Evolutionary conservation across 2,888 invertebrate species (phyloP), one percentile per base, ranked within the genome.

Genomic region (Uloborus plumipes): DNA sequence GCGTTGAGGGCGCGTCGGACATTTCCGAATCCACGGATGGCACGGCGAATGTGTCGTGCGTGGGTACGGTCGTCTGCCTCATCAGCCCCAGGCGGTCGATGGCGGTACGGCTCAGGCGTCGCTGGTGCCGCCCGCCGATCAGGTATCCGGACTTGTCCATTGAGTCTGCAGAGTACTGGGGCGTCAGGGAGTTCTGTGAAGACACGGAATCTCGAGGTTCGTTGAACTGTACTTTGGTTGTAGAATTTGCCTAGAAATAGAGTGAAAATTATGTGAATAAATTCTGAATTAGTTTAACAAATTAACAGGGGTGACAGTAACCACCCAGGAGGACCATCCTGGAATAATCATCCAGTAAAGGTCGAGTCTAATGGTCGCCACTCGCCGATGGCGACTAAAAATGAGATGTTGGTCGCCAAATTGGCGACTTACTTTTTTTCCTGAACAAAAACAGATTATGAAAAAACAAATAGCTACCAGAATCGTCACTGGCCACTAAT

Each of bases 61-160:
- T 71, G 16, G 84, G 81, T 4, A 84, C 75, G 0, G 84, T 84
- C 16, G 59, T 58, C 67, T 84, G 84, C n/a, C 84, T 76, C 77
- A 83, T 77, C 9, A 83, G 64, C 6, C 83, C 77, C 16, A 76
- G 64, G 4, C 83, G 53, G 67, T 83, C 83, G 18, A 76, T 77
- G 20, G 77, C 83, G 14, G 83, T 77, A 13, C 83, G 50, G 11
- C 77, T 77, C 0, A 83, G 64, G 4, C 83, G 72, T 7, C 83
- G 83, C 47, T 82, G 81, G 55, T 82, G 71, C 15, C 75, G 66
- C 13, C 81, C 81, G 0, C 81, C 76, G 20, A 82, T 76, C 55
- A 71, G 75, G 18, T 74, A 64, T 2, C 67, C 58, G 18, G 71
- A 58, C 6, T 71, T 55, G 11, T 66, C 72, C 6, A n/a, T 20